Base-by-base conservation (phyloP, 2,113 vertebrate genomes). In the Struthio camelus region DNA sequence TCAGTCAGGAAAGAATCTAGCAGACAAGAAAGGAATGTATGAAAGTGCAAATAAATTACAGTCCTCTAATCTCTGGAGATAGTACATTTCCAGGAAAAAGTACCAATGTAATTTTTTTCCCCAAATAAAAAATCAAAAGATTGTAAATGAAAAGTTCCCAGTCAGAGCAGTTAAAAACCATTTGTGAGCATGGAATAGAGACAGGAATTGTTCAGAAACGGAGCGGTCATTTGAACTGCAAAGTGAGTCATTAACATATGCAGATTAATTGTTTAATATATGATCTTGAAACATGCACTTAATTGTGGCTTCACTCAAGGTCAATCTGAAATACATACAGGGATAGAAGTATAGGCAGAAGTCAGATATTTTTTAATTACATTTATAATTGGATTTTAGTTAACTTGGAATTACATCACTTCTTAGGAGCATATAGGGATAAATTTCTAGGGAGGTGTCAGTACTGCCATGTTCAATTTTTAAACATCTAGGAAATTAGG, bases 51-150 rank as follows among this genome's bases (percentile, higher is more conserved):
- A 88, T 78, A 88, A 88, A 86, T 66, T 75, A 54, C 46, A 84
- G 51, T 71, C 13, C n/a, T 40, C 30, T 94, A 93, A 94, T 95
- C 65, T 90, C 83, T 87, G 65, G 28, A 90, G 88, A 90, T 48
- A 89, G 38, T 8, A 65, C 25, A 53, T 71, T 79, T 81, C 65
- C 56, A 69, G 42, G 14, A 83, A 88, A 91, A 84, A 51, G 6
- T 7, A 67, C 6, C 69, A 75, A n/a, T 40, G 25, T 40, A 48
- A 86, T 89, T 79, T 88, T 34, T 81, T 80, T 8, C 8, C 19
- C 27, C 17, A 28, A 64, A 44, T 1, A 5, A 51, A 92, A 93
- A 75, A 46, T 15, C 46, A 58, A 38, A 72, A 83, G 87, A 23
- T 28, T 75, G 22, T 40, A 89, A 93, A 84, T 81, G 22, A 89